A percentile compares a stretch with the other conserved stretches of the same genome.
Conservation (phyloP, 2,888 invertebrate species). For the Alcis repandata region DNA sequence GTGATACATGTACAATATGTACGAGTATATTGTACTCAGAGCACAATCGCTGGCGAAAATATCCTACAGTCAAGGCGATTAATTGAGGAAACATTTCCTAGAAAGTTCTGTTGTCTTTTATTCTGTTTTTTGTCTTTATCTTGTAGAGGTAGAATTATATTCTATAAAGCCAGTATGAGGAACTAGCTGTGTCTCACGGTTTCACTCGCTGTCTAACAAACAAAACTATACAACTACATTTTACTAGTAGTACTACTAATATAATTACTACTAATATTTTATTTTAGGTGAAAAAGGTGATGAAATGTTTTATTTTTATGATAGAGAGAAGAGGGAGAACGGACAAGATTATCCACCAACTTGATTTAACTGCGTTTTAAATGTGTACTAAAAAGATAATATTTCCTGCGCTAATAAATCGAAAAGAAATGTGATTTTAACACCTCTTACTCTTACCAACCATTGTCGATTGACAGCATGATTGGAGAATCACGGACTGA, state of each 20-base stretch:
- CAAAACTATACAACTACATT: too few relatives aligned
- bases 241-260: too few relatives aligned
- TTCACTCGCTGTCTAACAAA: too few relatives aligned
- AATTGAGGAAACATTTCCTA: background rate
- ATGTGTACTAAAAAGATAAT: background rate
- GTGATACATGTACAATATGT: too few relatives aligned
- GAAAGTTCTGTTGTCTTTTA: too few relatives aligned
- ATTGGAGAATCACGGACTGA: conserved; percentile 12
- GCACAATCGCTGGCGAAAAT: conserved; percentile 21
- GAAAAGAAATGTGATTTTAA: conserved; percentile 4
- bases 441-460: background rate
- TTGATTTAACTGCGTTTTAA: background rate
- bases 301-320: background rate
- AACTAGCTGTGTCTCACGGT: too few relatives aligned
- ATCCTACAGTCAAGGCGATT: background rate
- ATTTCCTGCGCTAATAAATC: background rate
- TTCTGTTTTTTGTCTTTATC: too few relatives aligned
- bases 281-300: too few relatives aligned
- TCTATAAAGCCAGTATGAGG: too few relatives aligned
- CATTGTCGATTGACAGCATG: conserved; percentile 6
- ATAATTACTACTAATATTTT: too few relatives aligned
- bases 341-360: background rate
- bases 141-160: too few relatives aligned
- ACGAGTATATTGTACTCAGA: conserved; percentile 24
- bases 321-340: background rate